These are phyloP conservation scores for Seira ritae DNA, from an alignment of 2,888 invertebrate species.

Conservation along the genomic window DNA sequence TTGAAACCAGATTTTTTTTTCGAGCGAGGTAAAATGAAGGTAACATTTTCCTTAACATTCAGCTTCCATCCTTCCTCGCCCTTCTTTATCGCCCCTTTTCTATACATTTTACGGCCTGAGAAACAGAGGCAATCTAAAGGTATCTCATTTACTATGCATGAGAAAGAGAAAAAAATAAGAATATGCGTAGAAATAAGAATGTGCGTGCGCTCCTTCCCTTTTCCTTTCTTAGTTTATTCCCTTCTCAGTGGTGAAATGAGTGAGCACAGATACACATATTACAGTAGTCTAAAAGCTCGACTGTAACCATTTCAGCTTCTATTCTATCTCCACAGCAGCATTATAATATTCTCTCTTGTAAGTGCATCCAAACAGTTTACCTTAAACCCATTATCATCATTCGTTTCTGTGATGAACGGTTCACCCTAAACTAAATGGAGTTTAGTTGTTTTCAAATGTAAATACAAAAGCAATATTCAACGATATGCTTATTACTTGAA, in stretches of 20 bases:
- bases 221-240: background rate
- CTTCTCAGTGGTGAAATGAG: constrained; percentile 25
- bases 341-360: background rate
- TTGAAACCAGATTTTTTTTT: background rate
- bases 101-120: background rate
- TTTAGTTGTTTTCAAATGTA: constrained; percentile 8
- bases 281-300: background rate
- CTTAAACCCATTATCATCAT: constrained; percentile 1
- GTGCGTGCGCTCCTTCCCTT: constrained; percentile 29
- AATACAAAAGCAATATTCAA: constrained; percentile 12
- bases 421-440: background rate
- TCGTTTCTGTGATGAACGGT: background rate
- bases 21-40: too few relatives aligned
- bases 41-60: background rate
- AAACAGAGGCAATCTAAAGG: constrained; percentile 44
- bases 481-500: background rate
- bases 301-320: constrained; percentile 1
- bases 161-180: too few relatives aligned
- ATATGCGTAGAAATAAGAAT: constrained; percentile 22
- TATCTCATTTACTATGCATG: constrained; percentile 47
- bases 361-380: background rate
- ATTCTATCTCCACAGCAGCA: background rate
- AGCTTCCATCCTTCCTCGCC: background rate
- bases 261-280: background rate
- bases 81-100: background rate